Evolutionary conservation across 2,113 vertebrate species (phyloP).

Genomic region (Oncorhynchus tshawytscha): DNA sequence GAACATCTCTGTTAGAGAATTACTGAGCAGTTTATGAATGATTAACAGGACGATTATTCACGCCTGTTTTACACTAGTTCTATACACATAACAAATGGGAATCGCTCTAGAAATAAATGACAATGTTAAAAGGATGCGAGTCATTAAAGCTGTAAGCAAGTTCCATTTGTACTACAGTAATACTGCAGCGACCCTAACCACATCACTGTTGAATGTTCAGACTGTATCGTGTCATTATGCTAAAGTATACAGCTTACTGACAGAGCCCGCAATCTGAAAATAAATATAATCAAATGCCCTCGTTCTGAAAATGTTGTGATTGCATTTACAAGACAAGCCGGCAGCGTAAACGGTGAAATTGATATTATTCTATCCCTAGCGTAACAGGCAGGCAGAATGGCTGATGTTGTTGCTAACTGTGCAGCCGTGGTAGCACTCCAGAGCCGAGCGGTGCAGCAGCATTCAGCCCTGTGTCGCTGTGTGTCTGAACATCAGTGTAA

Average conservation of each 20-base stretch:
- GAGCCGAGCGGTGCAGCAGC: neutral
- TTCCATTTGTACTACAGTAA: neutral
- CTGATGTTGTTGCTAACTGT: slow-evolving; percentile 49
- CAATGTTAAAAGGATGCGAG: slow-evolving; percentile 18
- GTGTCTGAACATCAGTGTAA: neutral
- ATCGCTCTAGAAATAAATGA: neutral
- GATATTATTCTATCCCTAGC: slow-evolving; percentile 37
- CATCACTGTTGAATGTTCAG: neutral
- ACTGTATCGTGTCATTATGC: neutral
- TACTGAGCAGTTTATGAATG: slow-evolving; percentile 12
- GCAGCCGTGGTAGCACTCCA: neutral
- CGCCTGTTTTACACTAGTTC: neutral
- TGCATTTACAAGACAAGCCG: slow-evolving; percentile 37
- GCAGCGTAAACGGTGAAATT: slow-evolving; percentile 53
- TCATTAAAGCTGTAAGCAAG: too few species aligned
- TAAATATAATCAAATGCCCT: slow-evolving; percentile 27
- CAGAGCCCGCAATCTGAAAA: slow-evolving; percentile 19
- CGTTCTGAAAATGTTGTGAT: slow-evolving; percentile 40
- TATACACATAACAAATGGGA: slow-evolving; percentile 2
- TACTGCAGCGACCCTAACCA: neutral
- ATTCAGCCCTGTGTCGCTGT: too few species aligned
- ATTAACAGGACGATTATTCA: slow-evolving; percentile 2
- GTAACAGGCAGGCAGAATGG: slow-evolving; percentile 52
- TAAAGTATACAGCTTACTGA: neutral
- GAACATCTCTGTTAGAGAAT: neutral